Conservation (phyloP, 1,140 invertebrate species). For the Drosophila ambigua region DNA sequence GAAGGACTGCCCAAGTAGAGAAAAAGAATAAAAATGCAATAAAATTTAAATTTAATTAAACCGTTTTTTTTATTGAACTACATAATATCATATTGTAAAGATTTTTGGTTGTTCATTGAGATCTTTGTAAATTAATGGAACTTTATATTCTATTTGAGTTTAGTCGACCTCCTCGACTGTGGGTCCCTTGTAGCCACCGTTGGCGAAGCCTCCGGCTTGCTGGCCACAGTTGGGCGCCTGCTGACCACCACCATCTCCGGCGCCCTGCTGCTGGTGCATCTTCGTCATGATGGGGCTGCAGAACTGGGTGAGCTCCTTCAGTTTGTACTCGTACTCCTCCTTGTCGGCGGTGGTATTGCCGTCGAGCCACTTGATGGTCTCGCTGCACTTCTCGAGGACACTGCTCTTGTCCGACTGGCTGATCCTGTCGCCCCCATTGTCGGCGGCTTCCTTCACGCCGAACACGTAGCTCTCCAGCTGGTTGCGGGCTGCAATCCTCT, state of each 20-base stretch:
- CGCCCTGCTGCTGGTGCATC: constrained; percentile 83
- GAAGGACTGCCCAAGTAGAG: constrained; percentile 84
- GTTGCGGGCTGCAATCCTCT: constrained; percentile 86
- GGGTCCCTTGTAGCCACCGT: constrained; percentile 84
- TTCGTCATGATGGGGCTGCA: constrained; percentile 87
- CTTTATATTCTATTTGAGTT: constrained; percentile 29
- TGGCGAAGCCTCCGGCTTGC: constrained; percentile 83
- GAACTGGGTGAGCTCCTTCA: constrained; percentile 85
- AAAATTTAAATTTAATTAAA: background rate
- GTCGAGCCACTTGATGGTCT: constrained; percentile 88
- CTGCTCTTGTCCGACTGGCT: constrained; percentile 37
- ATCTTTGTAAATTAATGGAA: constrained; percentile 7
- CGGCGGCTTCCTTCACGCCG: constrained; percentile 87
- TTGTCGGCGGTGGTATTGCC: constrained; percentile 87
- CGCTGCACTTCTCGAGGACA: constrained; percentile 84
- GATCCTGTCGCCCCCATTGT: constrained; percentile 84
- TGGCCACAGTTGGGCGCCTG: constrained; percentile 81
- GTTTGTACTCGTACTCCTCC: constrained; percentile 87
- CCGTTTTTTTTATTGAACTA: constrained; percentile 26
- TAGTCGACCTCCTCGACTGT: constrained; percentile 91
- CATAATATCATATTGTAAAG: background rate
- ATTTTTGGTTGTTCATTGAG: constrained; percentile 20
- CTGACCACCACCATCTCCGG: constrained; percentile 73
- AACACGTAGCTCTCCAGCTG: constrained; percentile 89
- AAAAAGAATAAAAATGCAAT: background rate